Evolutionary conservation across 1,140 invertebrate species (phyloP).

Genomic region (Patella vulgata): DNA sequence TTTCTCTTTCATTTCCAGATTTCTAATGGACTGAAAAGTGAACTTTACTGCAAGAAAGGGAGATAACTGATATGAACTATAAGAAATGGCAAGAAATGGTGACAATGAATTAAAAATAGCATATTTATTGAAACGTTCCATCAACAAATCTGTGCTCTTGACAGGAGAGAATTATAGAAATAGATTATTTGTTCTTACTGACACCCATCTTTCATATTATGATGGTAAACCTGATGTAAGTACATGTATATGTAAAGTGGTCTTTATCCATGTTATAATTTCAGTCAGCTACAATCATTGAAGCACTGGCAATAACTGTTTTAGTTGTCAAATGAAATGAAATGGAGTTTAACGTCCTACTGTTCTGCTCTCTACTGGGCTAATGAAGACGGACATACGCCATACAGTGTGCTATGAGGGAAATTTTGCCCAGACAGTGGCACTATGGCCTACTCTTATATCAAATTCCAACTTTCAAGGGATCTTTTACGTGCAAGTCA

Average conservation of each 20-base stretch:
- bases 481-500: too few species aligned
- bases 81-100: neutral
- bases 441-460: too few species aligned
- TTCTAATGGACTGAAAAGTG: too few species aligned
- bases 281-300: neutral
- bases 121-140: slow-evolving; percentile 41
- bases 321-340: neutral
- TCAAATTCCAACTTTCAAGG: too few species aligned
- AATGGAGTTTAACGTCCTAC: neutral
- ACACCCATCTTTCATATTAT: slow-evolving; percentile 28
- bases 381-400: too few species aligned
- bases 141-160: slow-evolving; percentile 37
- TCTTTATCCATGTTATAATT: slow-evolving; percentile 4
- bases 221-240: slow-evolving; percentile 41
- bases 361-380: too few species aligned
- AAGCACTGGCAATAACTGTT: too few species aligned
- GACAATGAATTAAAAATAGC: slow-evolving; percentile 21
- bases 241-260: neutral
- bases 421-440: too few species aligned
- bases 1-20: too few species aligned
- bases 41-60: too few species aligned
- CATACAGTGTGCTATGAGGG: too few species aligned
- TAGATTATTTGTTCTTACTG: slow-evolving; percentile 40
- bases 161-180: slow-evolving; percentile 41
- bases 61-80: too few species aligned